A percentile compares a stretch with the other conserved stretches of the same genome.
Conservation (phyloP, 2,797 vertebrate genomes). For the Cossypha polioptera region DNA sequence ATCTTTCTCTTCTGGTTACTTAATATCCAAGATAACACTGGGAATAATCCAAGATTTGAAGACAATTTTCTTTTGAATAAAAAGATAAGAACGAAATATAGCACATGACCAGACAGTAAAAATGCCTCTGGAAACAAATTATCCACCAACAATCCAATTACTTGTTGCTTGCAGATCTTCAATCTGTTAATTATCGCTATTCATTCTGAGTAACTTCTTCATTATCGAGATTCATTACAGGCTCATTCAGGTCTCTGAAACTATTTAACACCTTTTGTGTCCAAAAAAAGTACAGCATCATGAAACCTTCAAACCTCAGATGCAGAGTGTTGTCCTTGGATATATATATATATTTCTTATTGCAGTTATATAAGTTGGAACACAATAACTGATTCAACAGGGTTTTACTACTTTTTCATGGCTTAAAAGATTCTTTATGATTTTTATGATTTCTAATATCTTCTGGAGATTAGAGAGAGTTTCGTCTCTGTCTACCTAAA, state of each 20-base stretch:
- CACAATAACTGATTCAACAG: neutral
- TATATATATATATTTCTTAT: neutral
- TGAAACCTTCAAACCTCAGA: neutral
- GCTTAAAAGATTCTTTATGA: neutral
- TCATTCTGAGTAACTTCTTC: conserved; percentile 69
- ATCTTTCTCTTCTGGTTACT: conserved; percentile 40
- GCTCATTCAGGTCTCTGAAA: conserved; percentile 23
- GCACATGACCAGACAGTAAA: conserved; percentile 55
- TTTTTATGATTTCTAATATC: neutral
- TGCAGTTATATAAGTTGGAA: neutral
- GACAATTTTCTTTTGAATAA: conserved; percentile 61
- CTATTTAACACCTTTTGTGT: conserved; percentile 43
- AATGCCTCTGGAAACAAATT: conserved; percentile 70
- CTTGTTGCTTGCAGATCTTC: conserved; percentile 69
- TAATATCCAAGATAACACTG: conserved; percentile 47
- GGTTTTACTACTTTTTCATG: neutral
- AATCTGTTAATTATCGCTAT: conserved; percentile 74
- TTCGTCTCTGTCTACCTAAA: neutral
- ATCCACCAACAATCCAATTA: conserved; percentile 71
- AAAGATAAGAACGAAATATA: conserved; percentile 70
- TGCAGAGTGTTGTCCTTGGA: neutral
- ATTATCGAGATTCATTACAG: conserved; percentile 56
- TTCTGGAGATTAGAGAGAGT: neutral
- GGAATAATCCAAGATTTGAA: conserved; percentile 57
- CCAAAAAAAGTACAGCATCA: neutral